phyloP scores from a whole-genome alignment of 2,113 vertebrate genomes.

The Mystacornis crossleyi region DNA sequence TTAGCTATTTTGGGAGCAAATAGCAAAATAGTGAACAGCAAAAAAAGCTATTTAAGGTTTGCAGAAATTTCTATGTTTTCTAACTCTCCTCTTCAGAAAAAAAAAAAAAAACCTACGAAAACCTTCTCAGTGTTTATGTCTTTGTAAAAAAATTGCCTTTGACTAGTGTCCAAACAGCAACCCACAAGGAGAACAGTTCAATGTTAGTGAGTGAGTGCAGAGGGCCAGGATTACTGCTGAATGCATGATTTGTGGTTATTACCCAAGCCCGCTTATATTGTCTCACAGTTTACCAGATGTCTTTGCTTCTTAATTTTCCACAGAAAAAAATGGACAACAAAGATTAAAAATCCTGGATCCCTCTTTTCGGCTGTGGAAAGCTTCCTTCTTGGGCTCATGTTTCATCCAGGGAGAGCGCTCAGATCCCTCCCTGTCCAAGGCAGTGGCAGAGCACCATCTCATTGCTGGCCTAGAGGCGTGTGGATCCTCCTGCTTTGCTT shows the following conservation, averaged over 20 bases:
- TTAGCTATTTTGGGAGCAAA: background rate
- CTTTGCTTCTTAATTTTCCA: background rate
- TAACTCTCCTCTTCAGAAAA: background rate
- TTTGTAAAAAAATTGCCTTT: background rate
- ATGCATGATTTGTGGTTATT: background rate
- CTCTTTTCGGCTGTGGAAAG: background rate
- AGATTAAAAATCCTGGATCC: background rate
- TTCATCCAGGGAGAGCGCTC: fast-evolving
- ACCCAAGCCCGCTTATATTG: background rate
- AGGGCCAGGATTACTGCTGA: background rate
- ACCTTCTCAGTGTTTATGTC: background rate
- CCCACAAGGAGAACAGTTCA: background rate
- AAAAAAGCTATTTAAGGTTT: background rate
- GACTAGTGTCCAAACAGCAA: background rate
- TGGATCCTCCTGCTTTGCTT: background rate
- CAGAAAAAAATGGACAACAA: background rate
- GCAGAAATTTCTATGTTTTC: background rate
- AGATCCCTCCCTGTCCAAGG: background rate
- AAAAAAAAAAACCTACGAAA: background rate
- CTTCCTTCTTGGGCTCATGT: background rate
- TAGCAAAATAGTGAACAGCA: background rate
- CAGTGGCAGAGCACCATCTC: background rate
- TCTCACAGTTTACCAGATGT: background rate
- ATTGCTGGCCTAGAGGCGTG: fast-evolving
- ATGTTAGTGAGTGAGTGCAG: background rate